These are phyloP conservation scores for Leptatherina wallacei DNA, from an alignment of 2,797 vertebrate species.

Conservation along the genomic window DNA sequence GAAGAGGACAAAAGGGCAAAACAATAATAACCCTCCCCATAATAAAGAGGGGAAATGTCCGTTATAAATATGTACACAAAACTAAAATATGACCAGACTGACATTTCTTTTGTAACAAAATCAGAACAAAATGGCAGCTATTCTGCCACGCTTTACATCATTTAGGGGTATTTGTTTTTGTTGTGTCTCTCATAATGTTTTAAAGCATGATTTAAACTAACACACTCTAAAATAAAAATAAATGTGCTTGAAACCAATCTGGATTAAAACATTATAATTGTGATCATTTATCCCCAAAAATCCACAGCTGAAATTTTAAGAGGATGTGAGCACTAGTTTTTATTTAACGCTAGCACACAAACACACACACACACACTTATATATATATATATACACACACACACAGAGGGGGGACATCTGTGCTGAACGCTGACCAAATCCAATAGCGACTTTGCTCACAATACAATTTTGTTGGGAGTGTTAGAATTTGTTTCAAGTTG, in stretches of 20 bases:
- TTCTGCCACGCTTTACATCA: constrained; percentile 43
- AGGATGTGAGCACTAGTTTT: constrained; percentile 79
- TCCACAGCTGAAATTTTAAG: constrained; percentile 78
- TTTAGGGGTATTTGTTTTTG: constrained; percentile 60
- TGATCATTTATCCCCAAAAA: constrained; percentile 77
- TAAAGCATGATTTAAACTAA: constrained; percentile 66
- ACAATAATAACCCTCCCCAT: background rate
- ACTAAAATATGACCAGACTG: constrained; percentile 19
- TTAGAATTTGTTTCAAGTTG: constrained; percentile 82
- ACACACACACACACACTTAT: background rate
- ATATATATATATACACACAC: background rate
- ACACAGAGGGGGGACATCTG: constrained; percentile 74
- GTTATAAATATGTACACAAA: background rate
- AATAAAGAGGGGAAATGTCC: background rate
- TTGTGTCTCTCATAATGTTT: constrained; percentile 27
- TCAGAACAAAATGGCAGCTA: constrained; percentile 2
- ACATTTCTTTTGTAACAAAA: constrained; percentile 15
- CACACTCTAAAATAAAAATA: constrained; percentile 75
- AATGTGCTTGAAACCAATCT: constrained; percentile 76
- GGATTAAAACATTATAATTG: constrained; percentile 81
- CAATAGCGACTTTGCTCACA: constrained; percentile 73
- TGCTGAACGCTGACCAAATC: constrained; percentile 81
- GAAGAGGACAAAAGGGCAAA: constrained; percentile 27
- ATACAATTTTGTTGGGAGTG: constrained; percentile 83
- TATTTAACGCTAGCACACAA: constrained; percentile 76